Base-by-base conservation (phyloP, 2,113 vertebrate species). In the Nothocercus nigrocapillus region DNA sequence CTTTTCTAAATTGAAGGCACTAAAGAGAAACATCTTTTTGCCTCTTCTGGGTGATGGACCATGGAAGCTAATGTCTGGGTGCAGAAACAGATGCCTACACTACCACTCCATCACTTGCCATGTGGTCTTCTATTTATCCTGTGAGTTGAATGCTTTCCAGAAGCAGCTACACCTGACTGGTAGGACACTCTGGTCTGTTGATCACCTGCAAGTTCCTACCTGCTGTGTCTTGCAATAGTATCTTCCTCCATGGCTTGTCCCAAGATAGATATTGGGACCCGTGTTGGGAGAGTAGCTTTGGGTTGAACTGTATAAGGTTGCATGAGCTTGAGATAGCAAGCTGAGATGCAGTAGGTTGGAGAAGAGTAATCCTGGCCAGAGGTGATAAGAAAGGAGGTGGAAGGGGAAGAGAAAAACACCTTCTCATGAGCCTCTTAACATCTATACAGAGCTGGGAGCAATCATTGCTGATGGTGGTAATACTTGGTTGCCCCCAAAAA, bases 191-290 rank as follows among this genome's bases (percentile, higher is more conserved):
- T 4, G 27, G 42, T 38, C 17, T 47, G 27, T 40, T 66, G 59
- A 3, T 22, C 1, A 0, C 11, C 49, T 40, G 18, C n/a, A 54
- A 59, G 11, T 38, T 81, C 40, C 47, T 47, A 28, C 40, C 47
- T 47, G 28, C 24, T 36, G 5, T 25, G n/a, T 32, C 18, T 13
- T 79, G 25, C 40, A 68, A 67, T 19, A 30, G 5, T n/a, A 22
- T 15, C 28, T 91, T 34, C 2, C 5, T 56, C 38, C 76, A 19
- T 24, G 36, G 8, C 15, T 80, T 62, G n/a, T 77, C 11, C 63
- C 10, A 0, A 2, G 12, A 3, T 10, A 9, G 3, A 5, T 49
- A 28, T 2, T 2, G 49, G 30, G 51, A 67, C 21, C 27, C 5
- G 8, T 51, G 7, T 42, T 5, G 5, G 10, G 13, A 64, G 14